phyloP scores from a whole-genome alignment of 2,797 vertebrate genomes.

The Pangasius krempfi region DNA sequence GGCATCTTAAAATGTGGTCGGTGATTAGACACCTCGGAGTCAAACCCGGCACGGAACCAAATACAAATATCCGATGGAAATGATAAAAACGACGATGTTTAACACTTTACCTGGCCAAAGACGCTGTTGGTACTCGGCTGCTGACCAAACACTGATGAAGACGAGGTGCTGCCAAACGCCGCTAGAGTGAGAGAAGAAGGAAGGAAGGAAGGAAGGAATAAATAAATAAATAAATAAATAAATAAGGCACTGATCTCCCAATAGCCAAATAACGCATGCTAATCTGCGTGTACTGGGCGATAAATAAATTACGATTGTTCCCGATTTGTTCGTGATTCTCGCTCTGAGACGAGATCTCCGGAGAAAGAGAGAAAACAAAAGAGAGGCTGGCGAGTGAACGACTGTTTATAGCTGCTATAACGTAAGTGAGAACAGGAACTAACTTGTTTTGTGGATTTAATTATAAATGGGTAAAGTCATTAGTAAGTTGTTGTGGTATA shows the following conservation, averaged over 20 bases:
- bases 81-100: neutral
- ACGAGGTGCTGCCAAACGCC: constrained; percentile 83
- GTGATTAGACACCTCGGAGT: too few species aligned
- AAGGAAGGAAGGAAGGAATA: neutral
- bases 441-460: neutral
- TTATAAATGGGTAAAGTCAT: neutral
- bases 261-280: neutral
- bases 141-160: constrained; percentile 86
- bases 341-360: too few species aligned
- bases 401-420: neutral
- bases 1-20: too few species aligned
- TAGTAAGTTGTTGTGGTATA: neutral
- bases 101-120: constrained; percentile 87
- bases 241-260: neutral
- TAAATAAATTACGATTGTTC: too few species aligned
- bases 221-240: neutral
- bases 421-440: neutral
- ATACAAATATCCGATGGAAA: neutral
- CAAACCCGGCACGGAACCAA: neutral
- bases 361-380: too few species aligned
- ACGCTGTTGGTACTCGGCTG: constrained; percentile 74
- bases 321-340: neutral
- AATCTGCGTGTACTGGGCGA: neutral
- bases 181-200: constrained; percentile 31
- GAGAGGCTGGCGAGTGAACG: too few species aligned